phyloP scores from a whole-genome alignment of 64 coral and sea anemone species.

The Anthopleura sola region DNA sequence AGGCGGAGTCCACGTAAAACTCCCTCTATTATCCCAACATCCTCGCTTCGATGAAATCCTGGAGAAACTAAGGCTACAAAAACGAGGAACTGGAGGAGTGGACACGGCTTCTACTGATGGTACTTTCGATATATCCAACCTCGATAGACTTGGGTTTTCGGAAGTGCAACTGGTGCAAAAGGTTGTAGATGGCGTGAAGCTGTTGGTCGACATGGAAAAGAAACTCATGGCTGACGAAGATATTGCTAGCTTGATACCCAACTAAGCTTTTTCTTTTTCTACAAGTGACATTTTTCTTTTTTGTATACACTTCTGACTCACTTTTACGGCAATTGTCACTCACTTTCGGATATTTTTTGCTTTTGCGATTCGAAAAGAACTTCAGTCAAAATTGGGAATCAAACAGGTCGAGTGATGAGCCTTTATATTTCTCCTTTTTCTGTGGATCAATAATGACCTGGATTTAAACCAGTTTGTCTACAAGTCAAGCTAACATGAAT shows the following conservation, averaged over 20 bases:
- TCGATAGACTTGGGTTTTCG: slow-evolving; percentile 78
- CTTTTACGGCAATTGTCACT: background rate
- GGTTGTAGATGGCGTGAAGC: slow-evolving; percentile 82
- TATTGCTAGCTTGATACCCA: slow-evolving; percentile 59
- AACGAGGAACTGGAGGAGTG: slow-evolving; percentile 82
- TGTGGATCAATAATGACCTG: too few species aligned
- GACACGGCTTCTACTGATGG: slow-evolving; percentile 84
- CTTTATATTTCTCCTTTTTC: too few species aligned
- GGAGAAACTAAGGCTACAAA: slow-evolving; percentile 62
- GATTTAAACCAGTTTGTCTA: too few species aligned
- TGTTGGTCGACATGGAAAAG: slow-evolving; percentile 82
- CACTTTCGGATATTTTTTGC: background rate
- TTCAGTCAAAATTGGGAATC: too few species aligned
- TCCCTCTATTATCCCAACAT: slow-evolving; percentile 58
- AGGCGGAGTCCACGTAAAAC: slow-evolving; percentile 84
- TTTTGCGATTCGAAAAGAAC: too few species aligned
- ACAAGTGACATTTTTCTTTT: background rate
- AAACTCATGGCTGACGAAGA: slow-evolving; percentile 70
- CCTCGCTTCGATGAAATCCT: slow-evolving; percentile 63
- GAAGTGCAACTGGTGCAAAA: slow-evolving; percentile 84
- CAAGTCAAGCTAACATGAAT: too few species aligned
- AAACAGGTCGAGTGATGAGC: too few species aligned
- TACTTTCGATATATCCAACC: slow-evolving; percentile 83
- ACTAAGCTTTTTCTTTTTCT: slow-evolving; percentile 14
- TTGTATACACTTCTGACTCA: background rate